Evolutionary conservation across 1,140 invertebrate species (phyloP).

Genomic region (Eubasilissa regina): DNA sequence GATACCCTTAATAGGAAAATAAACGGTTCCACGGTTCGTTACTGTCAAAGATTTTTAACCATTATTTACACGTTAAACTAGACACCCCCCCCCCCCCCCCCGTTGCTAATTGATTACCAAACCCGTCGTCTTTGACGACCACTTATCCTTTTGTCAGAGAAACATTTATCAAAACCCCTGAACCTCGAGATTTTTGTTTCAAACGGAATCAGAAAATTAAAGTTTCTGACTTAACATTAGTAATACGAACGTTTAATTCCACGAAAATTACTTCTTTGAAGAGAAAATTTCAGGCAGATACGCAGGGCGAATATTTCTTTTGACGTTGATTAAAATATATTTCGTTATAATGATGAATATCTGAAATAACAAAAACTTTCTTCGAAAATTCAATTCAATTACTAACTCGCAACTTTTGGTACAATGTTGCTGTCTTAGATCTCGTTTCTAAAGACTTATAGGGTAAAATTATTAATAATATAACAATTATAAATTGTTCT

Average conservation of each 20-base stretch:
- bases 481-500: no score
- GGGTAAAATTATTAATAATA: no score
- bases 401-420: background rate
- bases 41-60: no score
- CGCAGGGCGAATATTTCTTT: background rate
- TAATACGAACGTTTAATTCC: constrained; percentile 11
- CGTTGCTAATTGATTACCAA: no score
- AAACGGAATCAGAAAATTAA: background rate
- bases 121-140: no score
- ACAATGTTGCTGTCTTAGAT: background rate
- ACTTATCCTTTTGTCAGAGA: no score
- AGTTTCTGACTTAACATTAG: constrained; percentile 1
- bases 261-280: constrained; percentile 25
- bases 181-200: no score
- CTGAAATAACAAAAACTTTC: constrained; percentile 11
- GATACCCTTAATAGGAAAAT: no score
- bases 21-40: no score
- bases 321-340: constrained; percentile 30
- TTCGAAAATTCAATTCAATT: constrained; percentile 5
- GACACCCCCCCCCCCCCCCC: no score
- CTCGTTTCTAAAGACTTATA: background rate
- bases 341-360: constrained; percentile 10
- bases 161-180: no score
- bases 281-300: constrained; percentile 4
- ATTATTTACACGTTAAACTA: no score